These are phyloP conservation scores for Hydropotes inermis DNA, from an alignment of 2,113 vertebrate genomes.

Conservation along the genomic window DNA sequence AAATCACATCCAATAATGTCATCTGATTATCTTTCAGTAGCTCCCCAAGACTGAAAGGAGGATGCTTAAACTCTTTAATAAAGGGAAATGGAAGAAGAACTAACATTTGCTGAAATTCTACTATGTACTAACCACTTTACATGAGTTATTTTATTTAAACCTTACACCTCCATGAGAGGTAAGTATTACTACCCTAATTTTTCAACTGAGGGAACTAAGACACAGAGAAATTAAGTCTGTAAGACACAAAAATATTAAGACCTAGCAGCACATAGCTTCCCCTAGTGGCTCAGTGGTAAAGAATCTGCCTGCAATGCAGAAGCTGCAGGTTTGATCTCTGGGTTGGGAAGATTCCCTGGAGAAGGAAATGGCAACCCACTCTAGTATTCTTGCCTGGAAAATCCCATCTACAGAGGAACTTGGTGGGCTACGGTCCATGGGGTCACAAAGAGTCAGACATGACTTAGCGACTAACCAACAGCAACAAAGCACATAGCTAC, in stretches of 20 bases:
- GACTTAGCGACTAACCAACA: neutral
- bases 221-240: neutral
- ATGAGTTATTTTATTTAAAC: neutral
- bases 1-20: neutral
- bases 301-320: neutral
- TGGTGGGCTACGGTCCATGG: neutral
- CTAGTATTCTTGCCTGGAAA: neutral
- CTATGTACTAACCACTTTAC: neutral
- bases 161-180: neutral
- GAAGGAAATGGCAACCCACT: neutral
- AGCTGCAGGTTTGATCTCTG: neutral
- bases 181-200: neutral
- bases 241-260: neutral
- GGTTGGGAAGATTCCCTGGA: neutral
- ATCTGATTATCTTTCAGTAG: neutral
- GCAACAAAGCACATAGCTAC: neutral
- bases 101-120: neutral
- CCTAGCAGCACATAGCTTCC: neutral
- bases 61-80: neutral
- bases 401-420: neutral
- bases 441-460: neutral
- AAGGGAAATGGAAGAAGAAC: neutral
- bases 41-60: neutral
- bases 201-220: neutral
- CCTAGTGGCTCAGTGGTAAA: neutral